Conservation (phyloP, 1,140 invertebrate species). For the Orchesella cincta region DNA sequence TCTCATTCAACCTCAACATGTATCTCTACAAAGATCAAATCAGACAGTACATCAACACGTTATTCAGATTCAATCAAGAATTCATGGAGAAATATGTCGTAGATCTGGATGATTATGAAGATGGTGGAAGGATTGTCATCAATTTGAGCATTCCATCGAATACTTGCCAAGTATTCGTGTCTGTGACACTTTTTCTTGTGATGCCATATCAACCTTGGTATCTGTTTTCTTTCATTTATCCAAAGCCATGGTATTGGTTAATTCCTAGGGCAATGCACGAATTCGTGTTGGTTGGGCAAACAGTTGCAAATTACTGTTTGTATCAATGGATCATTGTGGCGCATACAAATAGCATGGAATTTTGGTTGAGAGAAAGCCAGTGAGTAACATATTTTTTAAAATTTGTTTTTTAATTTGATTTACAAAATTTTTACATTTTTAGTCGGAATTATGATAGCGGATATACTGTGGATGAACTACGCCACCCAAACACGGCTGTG, state of each 20-base stretch:
- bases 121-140: conserved; percentile 32
- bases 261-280: conserved; percentile 33
- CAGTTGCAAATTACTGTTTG: not conserved
- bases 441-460: conserved; percentile 22
- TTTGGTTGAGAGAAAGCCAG: conserved; percentile 31
- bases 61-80: conserved; percentile 15
- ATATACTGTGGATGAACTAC: not conserved
- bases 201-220: conserved; percentile 14
- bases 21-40: conserved; percentile 33
- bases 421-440: conserved; percentile 15
- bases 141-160: conserved; percentile 27
- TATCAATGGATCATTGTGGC: conserved; percentile 22
- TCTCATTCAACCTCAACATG: conserved; percentile 28
- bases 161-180: conserved; percentile 23
- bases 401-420: no score
- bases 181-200: conserved; percentile 25
- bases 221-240: not conserved
- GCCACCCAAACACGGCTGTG: not conserved
- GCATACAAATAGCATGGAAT: conserved; percentile 20
- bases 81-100: not conserved
- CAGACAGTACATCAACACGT: conserved; percentile 30
- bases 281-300: conserved; percentile 21
- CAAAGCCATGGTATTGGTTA: conserved; percentile 16
- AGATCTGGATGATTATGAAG: conserved; percentile 25
- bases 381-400: not conserved